Evolutionary conservation across 2,888 invertebrate genomes (phyloP), one percentile per base, ranked within the genome.

Genomic region (Ceraclea dissimilis): DNA sequence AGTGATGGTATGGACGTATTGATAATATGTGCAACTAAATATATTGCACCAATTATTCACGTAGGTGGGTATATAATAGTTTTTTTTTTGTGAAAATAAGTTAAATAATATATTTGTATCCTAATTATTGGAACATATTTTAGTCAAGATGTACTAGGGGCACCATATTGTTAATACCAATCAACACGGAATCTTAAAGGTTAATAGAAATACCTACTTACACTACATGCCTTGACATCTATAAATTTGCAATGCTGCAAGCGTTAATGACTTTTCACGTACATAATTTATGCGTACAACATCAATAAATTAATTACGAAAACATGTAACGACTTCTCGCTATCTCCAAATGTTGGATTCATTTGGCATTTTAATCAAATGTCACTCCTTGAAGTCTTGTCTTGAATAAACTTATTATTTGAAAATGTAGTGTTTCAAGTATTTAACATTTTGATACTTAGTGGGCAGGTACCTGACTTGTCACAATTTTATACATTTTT

Each of bases 271-370:
- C 39, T 39, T 16, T 39, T 39, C 16, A 16, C 16, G 26, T 26
- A 26, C 31, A 11, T 46, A 19, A 46, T 46, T 46, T 46, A 46
- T 20, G 46, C 46, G 18, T 18, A 46, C 20, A 18, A 46, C 46
- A 46, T 46, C 39, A 39, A 13, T 39, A 19, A 16, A 11, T 19
- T 46, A 46, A 46, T 46, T 46, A 46, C 46, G 46, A 46, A 46
- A 46, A 46, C 46, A 46, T 18, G 20, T 39, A 46, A 46, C 46
- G 46, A 46, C 46, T 46, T 20, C 20, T 39, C 8, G 13, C 39
- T 39, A 39, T 39, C 39, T 46, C 20, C 20, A 46, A 46, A 46
- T 46, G 20, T 46, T 19, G 5, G 19, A 19, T 46, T 46, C 46
- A 11, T 19, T 19, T 46, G 8, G 46, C 46, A 20, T 46, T 46